Conservation (phyloP, 2,888 invertebrate genomes). For the Rhagium mordax region DNA sequence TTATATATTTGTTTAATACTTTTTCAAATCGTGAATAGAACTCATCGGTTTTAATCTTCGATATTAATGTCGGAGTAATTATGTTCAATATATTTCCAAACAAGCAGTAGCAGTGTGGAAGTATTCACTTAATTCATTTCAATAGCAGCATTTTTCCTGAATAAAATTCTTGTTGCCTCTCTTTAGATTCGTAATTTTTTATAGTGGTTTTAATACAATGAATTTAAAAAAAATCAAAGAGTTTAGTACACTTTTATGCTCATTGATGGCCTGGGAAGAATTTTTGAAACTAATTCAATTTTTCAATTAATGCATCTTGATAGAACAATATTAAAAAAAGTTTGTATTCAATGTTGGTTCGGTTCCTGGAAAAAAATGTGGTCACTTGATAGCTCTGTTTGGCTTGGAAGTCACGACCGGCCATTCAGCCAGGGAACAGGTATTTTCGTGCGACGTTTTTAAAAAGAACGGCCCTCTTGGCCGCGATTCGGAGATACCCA, state of each 20-base stretch:
- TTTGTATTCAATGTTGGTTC: conserved; percentile 16
- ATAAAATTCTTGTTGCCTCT: too few relatives aligned
- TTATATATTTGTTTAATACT: background rate
- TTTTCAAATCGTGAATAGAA: background rate
- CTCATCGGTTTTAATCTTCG: background rate
- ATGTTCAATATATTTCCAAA: background rate
- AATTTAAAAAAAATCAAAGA: too few relatives aligned
- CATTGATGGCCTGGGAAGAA: too few relatives aligned
- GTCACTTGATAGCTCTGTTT: conserved; percentile 6
- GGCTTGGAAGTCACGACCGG: conserved; percentile 20
- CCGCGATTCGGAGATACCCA: conserved; percentile 17
- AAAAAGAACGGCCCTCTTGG: conserved; percentile 9
- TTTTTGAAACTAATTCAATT: too few relatives aligned
- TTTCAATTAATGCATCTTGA: too few relatives aligned
- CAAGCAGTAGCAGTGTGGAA: too few relatives aligned
- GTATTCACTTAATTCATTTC: too few relatives aligned
- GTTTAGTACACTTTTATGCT: too few relatives aligned
- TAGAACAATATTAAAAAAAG: background rate
- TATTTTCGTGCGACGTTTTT: conserved; percentile 6
- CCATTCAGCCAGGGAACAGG: conserved; percentile 17
- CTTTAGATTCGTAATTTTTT: too few relatives aligned
- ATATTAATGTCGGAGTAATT: background rate
- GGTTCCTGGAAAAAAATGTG: conserved; percentile 17
- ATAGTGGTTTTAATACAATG: too few relatives aligned
- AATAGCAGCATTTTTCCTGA: too few relatives aligned